phyloP scores from a whole-genome alignment of 2,113 vertebrate genomes.

The Seriola rivoliana region DNA sequence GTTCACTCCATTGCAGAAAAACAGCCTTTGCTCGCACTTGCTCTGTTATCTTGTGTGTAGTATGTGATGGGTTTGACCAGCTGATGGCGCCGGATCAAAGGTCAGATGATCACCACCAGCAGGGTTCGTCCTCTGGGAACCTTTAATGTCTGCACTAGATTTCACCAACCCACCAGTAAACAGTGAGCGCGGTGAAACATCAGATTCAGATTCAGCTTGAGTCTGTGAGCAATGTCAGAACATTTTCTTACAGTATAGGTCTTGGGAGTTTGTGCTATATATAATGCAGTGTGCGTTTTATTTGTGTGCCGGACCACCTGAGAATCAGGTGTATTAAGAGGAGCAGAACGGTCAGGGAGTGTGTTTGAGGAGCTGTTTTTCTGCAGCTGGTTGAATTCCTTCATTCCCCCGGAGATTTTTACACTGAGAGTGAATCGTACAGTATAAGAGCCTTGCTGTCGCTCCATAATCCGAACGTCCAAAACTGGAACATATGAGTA shows the following conservation, averaged over 20 bases:
- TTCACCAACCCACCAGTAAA: neutral
- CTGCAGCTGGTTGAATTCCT: slow-evolving; percentile 13
- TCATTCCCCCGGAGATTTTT: slow-evolving; percentile 15
- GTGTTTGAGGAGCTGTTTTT: slow-evolving; percentile 21
- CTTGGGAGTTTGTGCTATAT: neutral
- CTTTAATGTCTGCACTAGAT: neutral
- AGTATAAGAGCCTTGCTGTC: slow-evolving; percentile 1
- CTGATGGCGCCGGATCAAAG: neutral
- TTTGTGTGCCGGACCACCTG: slow-evolving; percentile 2
- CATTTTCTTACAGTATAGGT: neutral
- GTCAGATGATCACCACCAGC: neutral
- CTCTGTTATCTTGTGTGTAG: neutral
- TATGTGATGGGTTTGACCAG: neutral
- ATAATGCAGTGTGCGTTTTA: slow-evolving; percentile 7
- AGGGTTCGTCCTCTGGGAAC: neutral
- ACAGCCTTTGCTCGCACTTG: neutral
- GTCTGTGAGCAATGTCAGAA: neutral
- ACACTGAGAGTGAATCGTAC: neutral
- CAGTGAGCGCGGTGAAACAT: neutral
- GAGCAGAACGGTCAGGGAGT: slow-evolving; percentile 20
- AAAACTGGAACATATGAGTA: neutral
- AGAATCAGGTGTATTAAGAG: slow-evolving; percentile 30
- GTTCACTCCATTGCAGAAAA: too few relatives aligned
- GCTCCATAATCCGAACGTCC: slow-evolving; percentile 29
- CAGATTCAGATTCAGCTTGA: neutral